phyloP scores from a whole-genome alignment of 2,113 vertebrate species.

The Oreochromis aureus region DNA sequence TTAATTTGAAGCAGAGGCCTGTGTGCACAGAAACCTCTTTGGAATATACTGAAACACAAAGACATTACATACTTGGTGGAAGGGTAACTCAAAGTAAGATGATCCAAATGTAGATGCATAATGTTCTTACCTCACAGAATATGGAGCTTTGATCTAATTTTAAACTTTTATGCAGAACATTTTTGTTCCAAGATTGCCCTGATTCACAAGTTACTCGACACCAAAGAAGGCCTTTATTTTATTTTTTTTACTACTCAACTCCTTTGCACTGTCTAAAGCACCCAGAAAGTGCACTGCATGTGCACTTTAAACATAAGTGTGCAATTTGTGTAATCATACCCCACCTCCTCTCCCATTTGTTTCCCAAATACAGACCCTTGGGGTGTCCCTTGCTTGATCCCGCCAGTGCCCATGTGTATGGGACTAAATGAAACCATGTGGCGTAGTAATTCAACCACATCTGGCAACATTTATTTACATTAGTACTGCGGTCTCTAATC shows the following conservation, averaged over 20 bases:
- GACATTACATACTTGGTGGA: slow-evolving; percentile 39
- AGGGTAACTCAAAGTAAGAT: slow-evolving; percentile 13
- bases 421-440: slow-evolving; percentile 44
- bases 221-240: not conserved
- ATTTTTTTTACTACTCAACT: not conserved
- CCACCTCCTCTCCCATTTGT: not conserved
- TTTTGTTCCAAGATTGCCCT: not conserved
- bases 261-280: not conserved
- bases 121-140: not conserved
- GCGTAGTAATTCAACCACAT: slow-evolving; percentile 26
- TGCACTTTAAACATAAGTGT: not conserved
- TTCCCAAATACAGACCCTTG: not conserved
- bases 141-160: not conserved
- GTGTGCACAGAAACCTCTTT: not conserved
- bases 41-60: slow-evolving; percentile 36
- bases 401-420: not conserved
- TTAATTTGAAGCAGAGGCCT: slow-evolving; percentile 15
- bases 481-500: slow-evolving; percentile 52
- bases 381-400: not conserved
- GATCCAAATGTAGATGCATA: slow-evolving; percentile 17
- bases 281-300: not conserved
- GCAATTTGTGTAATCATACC: not conserved
- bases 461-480: slow-evolving; percentile 64
- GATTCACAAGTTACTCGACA: not conserved
- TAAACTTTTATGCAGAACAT: not conserved